Conservation (phyloP, 2,113 vertebrate species). For the Xenopus tropicalis region UCB_Xtro_10.0 CM004444.2:22058501-22059000, state of each 20-base stretch:
- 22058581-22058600: too few relatives aligned
- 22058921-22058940: constrained; percentile 16
- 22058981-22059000: background rate
- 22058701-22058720: constrained; percentile 16
- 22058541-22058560: too few relatives aligned
- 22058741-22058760: constrained; percentile 12
- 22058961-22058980: background rate
- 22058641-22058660: background rate
- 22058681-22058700: constrained; percentile 41
- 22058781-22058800: constrained; percentile 40
- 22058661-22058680: constrained; percentile 33
- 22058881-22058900: constrained; percentile 24
- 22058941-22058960: background rate
- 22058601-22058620: too few relatives aligned
- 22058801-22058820: constrained; percentile 20
- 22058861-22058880: constrained; percentile 22
- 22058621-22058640: too few relatives aligned
- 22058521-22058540: too few relatives aligned
- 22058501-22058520: too few relatives aligned
- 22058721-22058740: constrained; percentile 10
- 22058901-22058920: constrained; percentile 1
- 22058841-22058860: constrained; percentile 29
- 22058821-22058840: constrained; percentile 40
- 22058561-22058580: too few relatives aligned
- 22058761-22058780: constrained; percentile 25